Evolutionary conservation across 1,140 invertebrate species (phyloP), one percentile per base, ranked within the genome.

Genomic region (Papilio polytes): DNA sequence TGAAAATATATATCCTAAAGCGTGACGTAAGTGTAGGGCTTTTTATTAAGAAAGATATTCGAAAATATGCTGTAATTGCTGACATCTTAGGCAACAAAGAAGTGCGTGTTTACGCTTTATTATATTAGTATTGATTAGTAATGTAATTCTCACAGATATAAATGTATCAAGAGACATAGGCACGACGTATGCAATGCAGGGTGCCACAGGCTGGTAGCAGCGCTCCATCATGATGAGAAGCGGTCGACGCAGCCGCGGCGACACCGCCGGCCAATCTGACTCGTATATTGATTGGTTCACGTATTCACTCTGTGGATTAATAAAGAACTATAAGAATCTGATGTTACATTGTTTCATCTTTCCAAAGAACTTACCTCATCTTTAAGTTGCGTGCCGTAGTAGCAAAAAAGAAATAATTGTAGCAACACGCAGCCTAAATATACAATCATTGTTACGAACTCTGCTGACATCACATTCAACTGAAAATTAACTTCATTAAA

Each of bases 61-160:
- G n/a, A n/a, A n/a, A n/a, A n/a, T n/a, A n/a, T n/a, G n/a, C n/a
- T n/a, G n/a, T n/a, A n/a, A n/a, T n/a, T n/a, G n/a, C n/a, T n/a
- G n/a, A n/a, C n/a, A n/a, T n/a, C n/a, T n/a, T n/a, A n/a, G n/a
- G n/a, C n/a, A n/a, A n/a, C n/a, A n/a, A n/a, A n/a, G n/a, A n/a
- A n/a, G n/a, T n/a, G n/a, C n/a, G n/a, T n/a, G n/a, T n/a, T n/a
- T n/a, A n/a, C n/a, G n/a, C n/a, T n/a, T n/a, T n/a, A n/a, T n/a
- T n/a, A n/a, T n/a, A n/a, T n/a, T n/a, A n/a, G n/a, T n/a, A n/a
- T n/a, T n/a, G n/a, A n/a, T n/a, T 31, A 31, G 7, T 20, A 56
- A 56, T 56, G 53, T n/a, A n/a, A n/a, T n/a, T 56, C 53, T 56
- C 53, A 56, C 53, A 56, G 53, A 56, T 56, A 56, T 56, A 56